phyloP scores from a whole-genome alignment of 1,140 invertebrate species.

The Lycorma delicatula region DNA sequence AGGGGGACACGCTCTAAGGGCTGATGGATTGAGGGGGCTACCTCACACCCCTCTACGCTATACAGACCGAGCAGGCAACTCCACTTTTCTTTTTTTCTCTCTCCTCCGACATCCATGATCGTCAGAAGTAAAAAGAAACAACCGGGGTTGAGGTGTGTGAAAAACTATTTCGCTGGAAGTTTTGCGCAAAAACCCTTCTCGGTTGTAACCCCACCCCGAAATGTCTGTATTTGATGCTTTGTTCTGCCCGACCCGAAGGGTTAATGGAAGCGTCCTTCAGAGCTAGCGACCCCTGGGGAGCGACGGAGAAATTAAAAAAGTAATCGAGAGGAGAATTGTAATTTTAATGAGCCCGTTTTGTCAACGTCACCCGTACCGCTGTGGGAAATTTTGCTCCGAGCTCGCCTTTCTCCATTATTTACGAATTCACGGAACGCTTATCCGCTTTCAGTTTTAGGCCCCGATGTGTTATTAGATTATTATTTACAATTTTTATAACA shows the following conservation, averaged over 20 bases:
- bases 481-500: no score
- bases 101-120: background rate
- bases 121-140: background rate
- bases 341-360: constrained; percentile 4
- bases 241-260: no score
- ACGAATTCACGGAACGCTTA: no score
- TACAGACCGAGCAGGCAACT: background rate
- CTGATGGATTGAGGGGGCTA: constrained; percentile 6
- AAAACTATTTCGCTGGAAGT: background rate
- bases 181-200: background rate
- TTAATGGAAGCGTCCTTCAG: no score
- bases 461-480: background rate
- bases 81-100: constrained; percentile 9
- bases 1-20: constrained; percentile 1
- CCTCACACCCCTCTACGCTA: background rate
- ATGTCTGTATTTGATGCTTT: no score
- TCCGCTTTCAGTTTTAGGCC: no score
- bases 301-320: constrained; percentile 15
- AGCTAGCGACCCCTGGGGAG: no score
- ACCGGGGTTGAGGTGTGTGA: background rate
- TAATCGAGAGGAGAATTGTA: background rate
- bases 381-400: no score
- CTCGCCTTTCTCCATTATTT: no score
- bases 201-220: background rate
- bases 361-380: background rate